Base-by-base conservation (phyloP, 2,113 vertebrate genomes). In the Tachysurus vachellii region DNA sequence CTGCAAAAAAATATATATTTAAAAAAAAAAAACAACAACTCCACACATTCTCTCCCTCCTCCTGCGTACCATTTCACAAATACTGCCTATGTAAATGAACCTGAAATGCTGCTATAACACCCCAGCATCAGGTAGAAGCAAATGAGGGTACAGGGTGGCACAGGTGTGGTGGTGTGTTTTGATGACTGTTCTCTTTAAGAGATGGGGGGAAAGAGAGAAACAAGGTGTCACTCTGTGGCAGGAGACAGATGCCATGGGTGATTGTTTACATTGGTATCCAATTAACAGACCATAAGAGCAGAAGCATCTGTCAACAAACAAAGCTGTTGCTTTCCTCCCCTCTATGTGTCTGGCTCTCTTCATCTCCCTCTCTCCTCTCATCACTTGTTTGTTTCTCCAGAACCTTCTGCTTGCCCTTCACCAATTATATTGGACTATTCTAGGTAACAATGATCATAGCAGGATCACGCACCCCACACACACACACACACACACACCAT, bases 191-290 rank as follows among this genome's bases (percentile, higher is more conserved):
- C 91, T 94, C 93, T 94, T 94, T 94, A 94, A 92, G 94, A 92
- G 92, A 90, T 83, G 88, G 93, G 88, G 89, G 90, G 87, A 90
- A 92, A 92, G 90, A 94, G 93, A 92, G 94, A 95, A 95, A 94
- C 94, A 95, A 95, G 94, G 94, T 95, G 94, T 93, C 94, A 95
- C 93, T 94, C 93, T 94, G 94, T 95, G 96, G 96, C 96, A 91
- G 93, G 95, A 97, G 96, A 96, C 95, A 93, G 93, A 92, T 95
- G 93, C 96, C 97, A 96, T 97, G 96, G 96, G 96, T 97, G 97
- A 97, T 97, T 99, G 97, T 99, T 99, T 98, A 98, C 97, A 97
- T 96, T 97, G 95, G 97, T 97, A 97, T 96, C 96, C 97, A 98
- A 99, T 99, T 99, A 99, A 97, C 94, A 95, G 96, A 97, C 96